These are phyloP conservation scores for Plagodis dolabraria DNA, from an alignment of 2,888 invertebrate genomes.

Conservation along the genomic window DNA sequence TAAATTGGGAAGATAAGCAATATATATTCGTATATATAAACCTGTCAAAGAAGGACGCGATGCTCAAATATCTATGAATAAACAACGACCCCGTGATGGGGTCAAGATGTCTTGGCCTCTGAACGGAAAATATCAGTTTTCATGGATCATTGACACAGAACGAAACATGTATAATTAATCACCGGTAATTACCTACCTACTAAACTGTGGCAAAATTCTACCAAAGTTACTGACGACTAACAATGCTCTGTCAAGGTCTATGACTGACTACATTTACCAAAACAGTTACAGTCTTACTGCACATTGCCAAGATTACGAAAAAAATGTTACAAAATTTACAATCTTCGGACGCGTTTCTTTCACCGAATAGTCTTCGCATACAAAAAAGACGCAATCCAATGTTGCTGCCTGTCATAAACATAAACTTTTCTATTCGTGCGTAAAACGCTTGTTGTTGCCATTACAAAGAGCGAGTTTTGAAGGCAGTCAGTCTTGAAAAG, in stretches of 20 bases:
- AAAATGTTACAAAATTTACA: conserved; percentile 12
- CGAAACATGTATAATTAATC: conserved; percentile 36
- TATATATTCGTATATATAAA: no score
- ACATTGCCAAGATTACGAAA: conserved; percentile 9
- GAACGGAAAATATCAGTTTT: conserved; percentile 16
- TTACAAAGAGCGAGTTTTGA: conserved; percentile 14
- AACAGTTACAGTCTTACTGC: conserved; percentile 21
- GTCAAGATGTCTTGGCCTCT: conserved; percentile 13
- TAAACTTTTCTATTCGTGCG: conserved; percentile 17
- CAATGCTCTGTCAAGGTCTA: conserved; percentile 38
- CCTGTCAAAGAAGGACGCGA: no score
- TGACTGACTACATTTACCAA: conserved; percentile 26
- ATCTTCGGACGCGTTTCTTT: conserved; percentile 26
- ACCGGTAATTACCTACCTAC: conserved; percentile 36
- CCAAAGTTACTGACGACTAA: conserved; percentile 31
- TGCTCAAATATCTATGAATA: no score
- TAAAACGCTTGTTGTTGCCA: conserved; percentile 9
- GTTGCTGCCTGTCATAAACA: conserved; percentile 24
- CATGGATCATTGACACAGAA: conserved; percentile 13
- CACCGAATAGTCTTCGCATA: conserved; percentile 23
- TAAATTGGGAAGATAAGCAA: no score
- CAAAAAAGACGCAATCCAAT: conserved; percentile 18
- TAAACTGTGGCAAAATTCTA: conserved; percentile 32
- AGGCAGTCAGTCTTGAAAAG: conserved; percentile 11
- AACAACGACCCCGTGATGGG: conserved; percentile 9